Conservation (phyloP, 2,797 vertebrate genomes). For the Amblyraja radiata region DNA sequence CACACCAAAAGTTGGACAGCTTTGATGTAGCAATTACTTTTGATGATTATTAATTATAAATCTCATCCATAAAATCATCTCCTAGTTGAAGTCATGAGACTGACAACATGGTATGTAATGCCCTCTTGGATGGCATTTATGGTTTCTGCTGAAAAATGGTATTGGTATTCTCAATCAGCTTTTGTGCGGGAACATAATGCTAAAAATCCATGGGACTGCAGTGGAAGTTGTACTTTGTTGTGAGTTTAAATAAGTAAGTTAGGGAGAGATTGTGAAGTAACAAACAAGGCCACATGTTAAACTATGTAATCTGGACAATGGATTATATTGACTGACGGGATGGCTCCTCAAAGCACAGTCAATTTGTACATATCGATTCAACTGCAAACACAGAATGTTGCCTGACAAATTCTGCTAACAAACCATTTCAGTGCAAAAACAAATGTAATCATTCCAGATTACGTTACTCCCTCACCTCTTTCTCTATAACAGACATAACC, state of each 20-base stretch:
- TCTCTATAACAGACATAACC: neutral
- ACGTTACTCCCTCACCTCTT: neutral
- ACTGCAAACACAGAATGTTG: neutral
- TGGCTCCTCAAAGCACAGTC: neutral
- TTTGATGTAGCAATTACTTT: neutral
- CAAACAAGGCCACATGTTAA: neutral
- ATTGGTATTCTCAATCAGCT: neutral
- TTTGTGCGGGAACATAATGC: no score
- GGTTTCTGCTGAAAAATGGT: neutral
- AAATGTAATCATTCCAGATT: neutral
- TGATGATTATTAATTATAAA: neutral
- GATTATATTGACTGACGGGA: neutral
- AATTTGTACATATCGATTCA: neutral
- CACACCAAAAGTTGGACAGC: no score
- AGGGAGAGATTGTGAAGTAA: neutral
- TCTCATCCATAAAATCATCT: neutral
- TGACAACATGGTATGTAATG: neutral
- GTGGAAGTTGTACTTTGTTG: neutral
- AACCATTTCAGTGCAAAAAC: neutral
- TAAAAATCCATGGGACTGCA: neutral
- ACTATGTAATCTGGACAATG: neutral
- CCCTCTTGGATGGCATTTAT: neutral
- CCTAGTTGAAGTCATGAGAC: neutral
- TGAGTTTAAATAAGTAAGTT: neutral
- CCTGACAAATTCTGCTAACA: neutral